Percentiles rank a stretch among this genome's conserved stretches.
Conservation (phyloP, 2,797 vertebrate genomes). For the Esox lucius region DNA sequence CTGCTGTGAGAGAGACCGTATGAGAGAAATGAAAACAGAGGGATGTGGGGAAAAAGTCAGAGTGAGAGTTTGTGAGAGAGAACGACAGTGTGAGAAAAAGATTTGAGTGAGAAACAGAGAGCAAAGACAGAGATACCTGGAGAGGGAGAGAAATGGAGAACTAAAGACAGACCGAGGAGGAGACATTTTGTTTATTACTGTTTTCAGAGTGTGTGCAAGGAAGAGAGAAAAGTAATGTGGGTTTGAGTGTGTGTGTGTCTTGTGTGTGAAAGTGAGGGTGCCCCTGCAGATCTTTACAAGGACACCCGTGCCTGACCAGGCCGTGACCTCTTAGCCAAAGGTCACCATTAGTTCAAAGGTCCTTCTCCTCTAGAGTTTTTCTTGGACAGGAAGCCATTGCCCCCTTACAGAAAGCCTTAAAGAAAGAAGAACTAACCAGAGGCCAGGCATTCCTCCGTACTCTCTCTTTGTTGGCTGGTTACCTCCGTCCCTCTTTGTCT, state of each 20-base stretch:
- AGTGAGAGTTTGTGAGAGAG: neutral
- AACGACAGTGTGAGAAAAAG: neutral
- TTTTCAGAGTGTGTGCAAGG: neutral
- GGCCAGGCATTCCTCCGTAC: too few relatives aligned
- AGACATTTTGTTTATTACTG: neutral
- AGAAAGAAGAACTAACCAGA: too few relatives aligned
- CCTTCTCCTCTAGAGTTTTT: neutral
- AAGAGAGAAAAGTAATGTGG: neutral
- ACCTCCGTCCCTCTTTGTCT: too few relatives aligned
- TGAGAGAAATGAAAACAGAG: too few relatives aligned
- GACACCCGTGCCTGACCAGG: neutral
- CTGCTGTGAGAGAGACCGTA: neutral
- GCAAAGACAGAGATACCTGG: neutral
- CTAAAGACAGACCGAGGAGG: neutral
- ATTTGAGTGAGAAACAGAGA: neutral
- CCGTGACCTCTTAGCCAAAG: neutral
- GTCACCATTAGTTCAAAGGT: neutral
- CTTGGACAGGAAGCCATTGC: neutral
- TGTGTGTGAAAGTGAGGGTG: neutral
- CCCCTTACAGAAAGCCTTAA: neutral
- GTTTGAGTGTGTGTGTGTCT: slow-evolving; percentile 1
- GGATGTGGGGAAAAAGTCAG: neutral
- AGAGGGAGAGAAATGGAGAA: neutral
- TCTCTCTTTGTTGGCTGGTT: too few relatives aligned
- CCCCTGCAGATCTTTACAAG: slow-evolving; percentile 4